phyloP scores from a whole-genome alignment of 1,140 invertebrate genomes.

The Catajapyx aquilonaris region DNA sequence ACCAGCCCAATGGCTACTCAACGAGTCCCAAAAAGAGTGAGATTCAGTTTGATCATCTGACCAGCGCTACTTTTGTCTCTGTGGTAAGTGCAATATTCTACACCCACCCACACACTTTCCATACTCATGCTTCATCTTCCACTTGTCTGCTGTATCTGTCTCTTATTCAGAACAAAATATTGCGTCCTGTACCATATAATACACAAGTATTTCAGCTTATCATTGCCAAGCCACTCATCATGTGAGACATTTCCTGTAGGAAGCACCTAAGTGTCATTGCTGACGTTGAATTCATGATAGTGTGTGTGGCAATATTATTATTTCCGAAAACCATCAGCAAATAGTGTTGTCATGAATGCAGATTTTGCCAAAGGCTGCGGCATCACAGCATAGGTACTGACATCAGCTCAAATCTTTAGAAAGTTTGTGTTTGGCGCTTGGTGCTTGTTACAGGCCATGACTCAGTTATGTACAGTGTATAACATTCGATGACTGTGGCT shows the following conservation, averaged over 20 bases:
- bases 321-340: no score
- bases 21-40: conserved; percentile 7
- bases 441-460: no score
- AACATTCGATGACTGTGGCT: conserved; percentile 3
- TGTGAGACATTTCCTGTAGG: conserved; percentile 6
- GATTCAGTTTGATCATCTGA: conserved; percentile 10
- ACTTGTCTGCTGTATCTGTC: conserved; percentile 7
- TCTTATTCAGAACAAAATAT: conserved; percentile 6
- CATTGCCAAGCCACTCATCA: conserved; percentile 12
- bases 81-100: conserved; percentile 34
- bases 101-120: no score
- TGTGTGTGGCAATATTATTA: background rate
- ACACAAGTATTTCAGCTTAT: conserved; percentile 19
- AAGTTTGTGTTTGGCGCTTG: no score
- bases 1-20: background rate
- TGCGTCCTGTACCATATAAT: conserved; percentile 13
- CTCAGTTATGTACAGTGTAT: no score
- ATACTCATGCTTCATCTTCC: conserved; percentile 11
- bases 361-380: no score
- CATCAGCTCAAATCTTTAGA: no score
- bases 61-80: conserved; percentile 39
- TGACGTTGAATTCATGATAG: background rate
- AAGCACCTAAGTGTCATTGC: conserved; percentile 1
- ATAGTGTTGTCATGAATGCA: no score
- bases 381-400: no score